Conservation (phyloP, 2,113 vertebrate species). For the Perca flavescens region DNA sequence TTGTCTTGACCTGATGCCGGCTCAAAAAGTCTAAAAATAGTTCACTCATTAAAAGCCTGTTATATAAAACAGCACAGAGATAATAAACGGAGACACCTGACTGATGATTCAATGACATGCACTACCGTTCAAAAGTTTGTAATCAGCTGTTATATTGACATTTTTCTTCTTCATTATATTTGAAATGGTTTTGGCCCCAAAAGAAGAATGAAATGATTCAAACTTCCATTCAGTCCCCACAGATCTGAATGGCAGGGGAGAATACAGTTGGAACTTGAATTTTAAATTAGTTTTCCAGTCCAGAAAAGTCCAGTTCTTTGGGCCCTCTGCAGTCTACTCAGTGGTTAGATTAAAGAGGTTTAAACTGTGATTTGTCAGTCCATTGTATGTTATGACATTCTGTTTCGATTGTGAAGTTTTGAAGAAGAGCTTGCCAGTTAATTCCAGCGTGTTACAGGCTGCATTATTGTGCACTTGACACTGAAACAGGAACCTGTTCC, state of each 20-base stretch:
- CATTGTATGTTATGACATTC: too few species aligned
- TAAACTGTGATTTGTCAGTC: too few species aligned
- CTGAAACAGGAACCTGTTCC: neutral
- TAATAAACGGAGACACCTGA: neutral
- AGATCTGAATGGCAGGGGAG: too few species aligned
- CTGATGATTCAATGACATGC: neutral
- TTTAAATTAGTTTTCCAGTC: too few species aligned
- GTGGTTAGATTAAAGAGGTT: too few species aligned
- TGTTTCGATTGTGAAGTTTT: too few species aligned
- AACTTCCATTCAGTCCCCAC: too few species aligned
- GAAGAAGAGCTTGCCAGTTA: too few species aligned
- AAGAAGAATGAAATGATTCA: neutral
- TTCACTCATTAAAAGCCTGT: neutral
- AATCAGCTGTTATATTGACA: neutral
- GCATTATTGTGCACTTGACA: neutral
- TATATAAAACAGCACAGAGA: neutral
- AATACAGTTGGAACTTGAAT: too few species aligned
- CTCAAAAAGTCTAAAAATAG: neutral
- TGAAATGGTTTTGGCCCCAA: neutral
- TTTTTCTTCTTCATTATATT: neutral
- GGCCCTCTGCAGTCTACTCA: too few species aligned
- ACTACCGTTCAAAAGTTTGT: neutral
- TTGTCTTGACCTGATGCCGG: neutral
- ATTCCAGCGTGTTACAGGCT: too few species aligned
- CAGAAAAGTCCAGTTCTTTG: too few species aligned